Evolutionary conservation across 1,140 invertebrate genomes (phyloP).

Genomic region (Cardiocondyla obscurior): DNA sequence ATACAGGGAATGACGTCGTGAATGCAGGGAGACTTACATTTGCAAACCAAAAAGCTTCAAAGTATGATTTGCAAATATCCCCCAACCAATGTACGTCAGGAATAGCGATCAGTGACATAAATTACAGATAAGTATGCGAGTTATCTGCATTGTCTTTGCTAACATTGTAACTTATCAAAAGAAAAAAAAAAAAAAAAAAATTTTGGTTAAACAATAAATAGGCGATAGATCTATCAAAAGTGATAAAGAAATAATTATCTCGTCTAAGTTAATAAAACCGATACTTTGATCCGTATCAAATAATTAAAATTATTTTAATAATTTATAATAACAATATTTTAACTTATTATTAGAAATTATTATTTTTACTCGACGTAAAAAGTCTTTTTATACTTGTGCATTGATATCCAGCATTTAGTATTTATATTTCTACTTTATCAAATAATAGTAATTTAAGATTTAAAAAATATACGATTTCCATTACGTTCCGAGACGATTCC

Average conservation of each 20-base stretch:
- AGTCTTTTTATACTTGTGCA: background rate
- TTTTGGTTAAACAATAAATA: no score
- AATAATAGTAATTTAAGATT: background rate
- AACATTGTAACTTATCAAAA: background rate
- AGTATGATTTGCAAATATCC: slow-evolving; percentile 37
- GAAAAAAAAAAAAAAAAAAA: background rate
- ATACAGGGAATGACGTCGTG: slow-evolving; percentile 10
- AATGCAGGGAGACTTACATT: slow-evolving; percentile 17
- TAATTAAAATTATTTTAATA: background rate
- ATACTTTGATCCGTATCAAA: background rate
- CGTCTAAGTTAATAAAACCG: background rate
- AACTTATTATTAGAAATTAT: background rate
- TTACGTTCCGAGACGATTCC: no score
- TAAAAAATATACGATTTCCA: background rate
- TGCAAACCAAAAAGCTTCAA: slow-evolving; percentile 28
- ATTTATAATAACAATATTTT: background rate
- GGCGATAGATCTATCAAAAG: background rate
- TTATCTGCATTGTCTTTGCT: background rate
- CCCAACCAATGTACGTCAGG: background rate
- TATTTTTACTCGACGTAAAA: background rate
- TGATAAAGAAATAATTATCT: background rate
- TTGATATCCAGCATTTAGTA: background rate
- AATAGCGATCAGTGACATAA: slow-evolving; percentile 31
- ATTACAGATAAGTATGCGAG: slow-evolving; percentile 37
- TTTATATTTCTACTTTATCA: background rate